Base-by-base conservation (phyloP, 2,888 invertebrate species). In the Pseudanteris insignis region DNA sequence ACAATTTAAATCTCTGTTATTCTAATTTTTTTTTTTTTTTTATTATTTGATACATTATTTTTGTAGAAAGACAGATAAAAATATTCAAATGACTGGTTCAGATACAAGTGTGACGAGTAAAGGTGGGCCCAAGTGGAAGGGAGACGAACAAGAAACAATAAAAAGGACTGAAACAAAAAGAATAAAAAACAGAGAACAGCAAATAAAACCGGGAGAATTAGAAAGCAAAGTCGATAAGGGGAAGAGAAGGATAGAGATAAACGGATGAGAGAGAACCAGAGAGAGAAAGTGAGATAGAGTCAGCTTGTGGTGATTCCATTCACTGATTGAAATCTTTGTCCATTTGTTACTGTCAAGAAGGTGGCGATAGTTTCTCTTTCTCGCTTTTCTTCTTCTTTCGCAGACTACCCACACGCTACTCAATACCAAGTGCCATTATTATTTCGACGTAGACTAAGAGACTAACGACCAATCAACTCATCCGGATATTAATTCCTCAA, bases 271-370 rank as follows among this genome's bases (percentile, higher is more conserved):
- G 33, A 47, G 48, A 58, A 44, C 14, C 50, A 54, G 43, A 30
- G 66, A 63, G 62, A 43, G 66, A 61, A 61, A 65, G 68, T 63
- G 71, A 66, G 71, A 70, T 67, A 62, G 67, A 67, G 67, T 66
- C 79, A 80, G 74, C 71, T 80, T 81, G 82, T 82, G 82, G 83
- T 83, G 83, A 81, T 84, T 83, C 81, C 83, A 86, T 83, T 84
- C 84, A 83, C 83, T 81, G 88, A 88, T 88, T 86, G 84, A 85
- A 86, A 88, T 88, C 88, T 87, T 81, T 82, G 81, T 83, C 87
- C 88, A 88, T 88, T 88, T 88, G 88, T 88, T 88, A 88, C 85
- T 87, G 88, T 88, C 88, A 86, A 72, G 75, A 69, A 79, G 79
- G 79, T 79, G 79, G 79, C 78, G 78, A 79, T 78, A 78, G 76